Conservation (phyloP, 2,113 vertebrate species). For the Trematocara variabile region DNA sequence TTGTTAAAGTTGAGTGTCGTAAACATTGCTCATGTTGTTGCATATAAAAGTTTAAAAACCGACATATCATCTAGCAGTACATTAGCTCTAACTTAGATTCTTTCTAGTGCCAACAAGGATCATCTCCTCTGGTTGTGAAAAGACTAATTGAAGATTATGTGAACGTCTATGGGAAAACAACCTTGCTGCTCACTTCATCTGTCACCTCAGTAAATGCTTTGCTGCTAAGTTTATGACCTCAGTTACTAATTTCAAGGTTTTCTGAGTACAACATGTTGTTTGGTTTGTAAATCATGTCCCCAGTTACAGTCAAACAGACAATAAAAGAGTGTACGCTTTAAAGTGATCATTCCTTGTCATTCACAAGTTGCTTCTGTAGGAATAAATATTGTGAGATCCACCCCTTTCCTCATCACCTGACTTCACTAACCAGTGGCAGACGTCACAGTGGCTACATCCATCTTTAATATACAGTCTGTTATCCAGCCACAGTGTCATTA, state of each 20-base stretch:
- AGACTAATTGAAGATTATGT: background rate
- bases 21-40: background rate
- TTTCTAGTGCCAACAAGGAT: background rate
- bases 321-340: rapidly evolving
- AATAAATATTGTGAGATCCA: background rate
- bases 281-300: background rate
- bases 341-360: rapidly evolving
- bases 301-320: background rate
- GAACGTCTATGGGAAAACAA: background rate
- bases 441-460: background rate
- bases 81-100: background rate
- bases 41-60: background rate
- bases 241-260: background rate
- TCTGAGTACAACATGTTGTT: background rate
- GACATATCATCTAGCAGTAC: background rate
- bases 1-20: background rate
- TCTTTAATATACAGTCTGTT: background rate
- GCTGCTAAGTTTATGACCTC: background rate
- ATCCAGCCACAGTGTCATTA: background rate
- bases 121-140: background rate
- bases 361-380: background rate
- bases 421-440: background rate
- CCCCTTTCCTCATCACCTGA: background rate
- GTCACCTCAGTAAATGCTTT: background rate
- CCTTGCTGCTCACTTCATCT: background rate